phyloP scores from a whole-genome alignment of 2,888 invertebrate species.

The Lasius platythorax region DNA sequence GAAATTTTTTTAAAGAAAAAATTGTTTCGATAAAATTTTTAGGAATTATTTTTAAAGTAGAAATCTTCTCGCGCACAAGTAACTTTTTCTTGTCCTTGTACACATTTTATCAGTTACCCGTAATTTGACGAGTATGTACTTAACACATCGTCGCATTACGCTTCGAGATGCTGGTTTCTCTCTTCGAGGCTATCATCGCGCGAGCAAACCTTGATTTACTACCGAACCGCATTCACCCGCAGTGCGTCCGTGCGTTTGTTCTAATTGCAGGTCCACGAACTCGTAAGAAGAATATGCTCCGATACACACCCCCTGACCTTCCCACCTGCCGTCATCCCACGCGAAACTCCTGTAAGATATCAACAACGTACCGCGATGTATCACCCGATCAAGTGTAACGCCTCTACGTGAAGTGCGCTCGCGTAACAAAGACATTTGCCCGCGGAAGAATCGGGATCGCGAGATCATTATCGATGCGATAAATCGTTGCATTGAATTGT shows the following conservation, averaged over 20 bases:
- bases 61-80: not conserved
- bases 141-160: constrained; percentile 25
- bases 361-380: constrained; percentile 39
- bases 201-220: constrained; percentile 81
- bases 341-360: constrained; percentile 64
- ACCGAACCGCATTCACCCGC: constrained; percentile 82
- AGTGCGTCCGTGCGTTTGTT: constrained; percentile 82
- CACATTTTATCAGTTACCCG: not conserved
- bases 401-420: constrained; percentile 19
- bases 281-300: constrained; percentile 76
- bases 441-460: constrained; percentile 42
- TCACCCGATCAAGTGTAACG: constrained; percentile 52
- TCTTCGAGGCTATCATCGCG: constrained; percentile 77
- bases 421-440: constrained; percentile 54
- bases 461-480: constrained; percentile 31
- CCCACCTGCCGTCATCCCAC: constrained; percentile 71
- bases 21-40: not conserved
- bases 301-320: constrained; percentile 71
- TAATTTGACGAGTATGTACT: not conserved
- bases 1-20: not conserved
- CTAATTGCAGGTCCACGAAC: constrained; percentile 81
- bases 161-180: constrained; percentile 37
- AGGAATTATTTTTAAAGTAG: not conserved
- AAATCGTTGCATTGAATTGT: constrained; percentile 36
- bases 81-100: not conserved